Evolutionary conservation across 2,888 invertebrate species (phyloP).

Genomic region (Euphydryas editha): DNA sequence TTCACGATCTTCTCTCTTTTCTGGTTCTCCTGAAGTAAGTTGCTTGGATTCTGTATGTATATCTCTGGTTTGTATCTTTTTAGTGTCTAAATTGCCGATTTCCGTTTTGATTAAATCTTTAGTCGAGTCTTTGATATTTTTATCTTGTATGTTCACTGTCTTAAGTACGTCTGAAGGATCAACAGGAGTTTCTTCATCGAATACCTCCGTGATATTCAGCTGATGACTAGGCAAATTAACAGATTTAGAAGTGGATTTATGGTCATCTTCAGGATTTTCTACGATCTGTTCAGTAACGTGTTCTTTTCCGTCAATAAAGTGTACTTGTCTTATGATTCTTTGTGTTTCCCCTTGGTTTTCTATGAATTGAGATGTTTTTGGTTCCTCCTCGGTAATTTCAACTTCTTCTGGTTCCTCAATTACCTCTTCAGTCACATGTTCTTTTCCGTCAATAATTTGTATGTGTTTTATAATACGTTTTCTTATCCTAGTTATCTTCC

Average conservation of each 20-base stretch:
- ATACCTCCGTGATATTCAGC: neutral
- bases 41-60: neutral
- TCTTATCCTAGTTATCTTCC: slow-evolving; percentile 86
- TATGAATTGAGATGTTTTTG: slow-evolving; percentile 17
- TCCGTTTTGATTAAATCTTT: neutral
- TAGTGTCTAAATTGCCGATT: neutral
- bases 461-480: slow-evolving; percentile 77
- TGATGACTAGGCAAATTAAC: neutral
- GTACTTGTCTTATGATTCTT: slow-evolving; percentile 85
- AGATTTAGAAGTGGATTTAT: neutral
- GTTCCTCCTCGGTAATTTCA: slow-evolving; percentile 85
- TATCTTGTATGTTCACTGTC: neutral
- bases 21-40: neutral
- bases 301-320: slow-evolving; percentile 84
- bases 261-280: slow-evolving; percentile 78
- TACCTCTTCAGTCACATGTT: slow-evolving; percentile 91
- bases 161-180: neutral
- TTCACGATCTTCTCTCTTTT: neutral
- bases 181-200: neutral
- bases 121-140: neutral
- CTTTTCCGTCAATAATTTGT: slow-evolving; percentile 90
- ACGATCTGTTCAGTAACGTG: slow-evolving; percentile 85
- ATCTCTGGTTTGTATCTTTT: neutral
- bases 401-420: slow-evolving; percentile 92
- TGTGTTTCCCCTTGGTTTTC: slow-evolving; percentile 57